phyloP scores from a whole-genome alignment of 2,797 vertebrate species.

The Argentina silus region DNA sequence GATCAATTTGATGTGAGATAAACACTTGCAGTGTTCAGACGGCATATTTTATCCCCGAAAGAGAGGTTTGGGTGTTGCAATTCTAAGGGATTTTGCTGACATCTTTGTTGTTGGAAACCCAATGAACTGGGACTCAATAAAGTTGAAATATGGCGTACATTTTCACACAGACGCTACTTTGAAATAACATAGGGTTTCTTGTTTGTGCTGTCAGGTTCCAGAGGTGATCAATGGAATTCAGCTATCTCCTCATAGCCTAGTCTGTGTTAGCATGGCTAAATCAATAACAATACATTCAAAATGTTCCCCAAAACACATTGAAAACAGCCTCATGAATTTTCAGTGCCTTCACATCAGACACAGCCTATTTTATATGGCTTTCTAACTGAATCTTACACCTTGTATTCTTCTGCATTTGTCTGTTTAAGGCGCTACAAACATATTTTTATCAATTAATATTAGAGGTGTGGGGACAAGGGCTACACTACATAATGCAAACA shows the following conservation, averaged over 20 bases:
- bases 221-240: constrained; percentile 68
- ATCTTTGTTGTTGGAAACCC: neutral
- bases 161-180: constrained; percentile 62
- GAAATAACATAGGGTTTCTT: constrained; percentile 53
- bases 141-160: constrained; percentile 72
- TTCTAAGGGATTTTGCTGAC: constrained; percentile 59
- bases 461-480: constrained; percentile 5
- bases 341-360: neutral
- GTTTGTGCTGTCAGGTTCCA: constrained; percentile 46
- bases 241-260: constrained; percentile 43
- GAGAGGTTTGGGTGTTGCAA: constrained; percentile 48
- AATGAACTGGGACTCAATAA: constrained; percentile 52
- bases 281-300: constrained; percentile 60
- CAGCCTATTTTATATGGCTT: neutral
- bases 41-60: constrained; percentile 70
- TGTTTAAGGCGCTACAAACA: constrained; percentile 12
- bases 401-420: constrained; percentile 4
- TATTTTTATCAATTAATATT: constrained; percentile 52
- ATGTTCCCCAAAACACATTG: constrained; percentile 36
- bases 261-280: constrained; percentile 61
- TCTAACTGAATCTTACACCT: constrained; percentile 14
- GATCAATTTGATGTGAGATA: constrained; percentile 72
- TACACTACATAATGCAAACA: constrained; percentile 18
- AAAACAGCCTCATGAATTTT: neutral
- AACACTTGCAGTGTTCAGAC: constrained; percentile 61